Conservation (phyloP, 2,797 vertebrate species). For the Scyliorhinus canicula region DNA sequence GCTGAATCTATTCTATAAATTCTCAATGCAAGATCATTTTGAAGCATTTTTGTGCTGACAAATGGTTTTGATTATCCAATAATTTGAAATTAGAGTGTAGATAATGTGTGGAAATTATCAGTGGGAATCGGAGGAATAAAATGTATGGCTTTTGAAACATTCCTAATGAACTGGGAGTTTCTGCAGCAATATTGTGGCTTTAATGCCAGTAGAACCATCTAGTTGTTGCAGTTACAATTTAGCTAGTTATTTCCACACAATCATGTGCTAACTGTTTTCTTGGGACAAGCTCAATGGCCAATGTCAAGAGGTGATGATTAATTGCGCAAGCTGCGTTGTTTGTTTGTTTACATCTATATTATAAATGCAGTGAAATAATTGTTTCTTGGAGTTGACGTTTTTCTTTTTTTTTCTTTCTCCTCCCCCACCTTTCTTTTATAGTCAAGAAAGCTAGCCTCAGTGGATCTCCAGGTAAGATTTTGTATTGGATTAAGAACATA, state of each 20-base stretch:
- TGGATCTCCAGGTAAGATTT: conserved; percentile 60
- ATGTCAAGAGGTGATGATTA: neutral
- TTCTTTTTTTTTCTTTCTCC: neutral
- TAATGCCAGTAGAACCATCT: no score
- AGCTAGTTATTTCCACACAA: neutral
- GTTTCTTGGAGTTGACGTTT: neutral
- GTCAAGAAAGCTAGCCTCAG: conserved; percentile 67
- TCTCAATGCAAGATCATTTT: no score
- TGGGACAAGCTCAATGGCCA: neutral
- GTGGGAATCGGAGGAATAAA: neutral
- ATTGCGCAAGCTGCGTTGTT: neutral
- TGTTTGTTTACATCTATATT: neutral
- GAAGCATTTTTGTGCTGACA: neutral
- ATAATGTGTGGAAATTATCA: neutral
- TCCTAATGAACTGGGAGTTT: neutral
- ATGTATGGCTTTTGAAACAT: neutral
- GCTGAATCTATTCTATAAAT: no score
- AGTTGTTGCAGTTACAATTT: neutral
- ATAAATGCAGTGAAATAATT: neutral
- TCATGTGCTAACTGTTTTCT: neutral
- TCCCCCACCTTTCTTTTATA: conserved; percentile 45
- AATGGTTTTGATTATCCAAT: neutral
- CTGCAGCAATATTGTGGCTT: neutral
- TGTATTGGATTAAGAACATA: neutral
- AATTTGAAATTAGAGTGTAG: neutral